Evolutionary conservation across 2,113 vertebrate genomes (phyloP), one percentile per base, ranked within the genome.

Genomic region (Chitala chitala): DNA sequence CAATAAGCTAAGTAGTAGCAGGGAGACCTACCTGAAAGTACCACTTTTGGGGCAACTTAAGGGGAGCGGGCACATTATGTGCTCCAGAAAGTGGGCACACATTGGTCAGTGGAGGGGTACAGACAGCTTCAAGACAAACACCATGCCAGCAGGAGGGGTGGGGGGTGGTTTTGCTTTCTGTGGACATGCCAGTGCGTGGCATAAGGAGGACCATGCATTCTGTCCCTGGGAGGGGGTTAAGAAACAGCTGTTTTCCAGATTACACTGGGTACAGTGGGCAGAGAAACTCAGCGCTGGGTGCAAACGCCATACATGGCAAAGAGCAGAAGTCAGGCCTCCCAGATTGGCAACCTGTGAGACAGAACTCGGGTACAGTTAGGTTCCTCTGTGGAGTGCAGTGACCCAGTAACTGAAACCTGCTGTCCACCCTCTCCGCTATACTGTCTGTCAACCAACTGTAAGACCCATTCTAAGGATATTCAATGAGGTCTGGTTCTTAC

Each of bases 41-140:
- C 36, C 46, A 70, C 59, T 65, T 69, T 65, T 64, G 74, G 69
- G 74, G 51, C 31, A 22, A n/a, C 31, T 17, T 20, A 20, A 63
- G 29, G 31, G 33, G 48, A 17, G 26, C 3, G 29, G 56, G 46
- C 50, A 55, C 29, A 54, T 22, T n/a, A 69, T 26, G 69, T 9
- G 46, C 20, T 15, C 33, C 51, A 50, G 36, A 17, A 64, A 2
- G 29, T 24, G 69, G 48, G 69, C 50, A 55, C 69, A 53, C 20
- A 40, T 50, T 69, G 58, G 54, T 24, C 58, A 22, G 15, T 17
- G 24, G 15, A 56, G 68, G 40, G 29, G 46, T 4, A 53, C 46
- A 42, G 54, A 22, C 20, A 56, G 22, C 26, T 33, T 46, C 48
- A 17, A 48, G 24, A 53, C 26, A 51, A 26, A 51, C 22, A 12